These are phyloP conservation scores for Invenusta paracnida DNA, from an alignment of 2,888 invertebrate genomes.

Conservation along the genomic window DNA sequence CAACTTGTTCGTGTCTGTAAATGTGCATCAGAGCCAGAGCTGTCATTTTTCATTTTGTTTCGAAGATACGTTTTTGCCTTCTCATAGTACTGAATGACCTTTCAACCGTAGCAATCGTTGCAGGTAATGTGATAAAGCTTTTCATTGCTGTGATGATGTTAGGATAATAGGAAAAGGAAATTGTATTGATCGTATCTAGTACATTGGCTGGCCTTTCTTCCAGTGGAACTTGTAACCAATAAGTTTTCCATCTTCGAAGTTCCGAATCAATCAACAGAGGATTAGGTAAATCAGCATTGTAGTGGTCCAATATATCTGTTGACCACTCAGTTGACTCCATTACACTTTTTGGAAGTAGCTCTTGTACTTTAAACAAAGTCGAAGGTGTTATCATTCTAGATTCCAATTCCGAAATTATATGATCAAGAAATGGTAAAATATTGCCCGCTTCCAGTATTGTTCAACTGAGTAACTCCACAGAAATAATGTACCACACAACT, in stretches of 20 bases:
- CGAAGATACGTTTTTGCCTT: slow-evolving; percentile 8
- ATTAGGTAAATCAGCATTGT: background rate
- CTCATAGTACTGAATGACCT: background rate
- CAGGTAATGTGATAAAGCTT: background rate
- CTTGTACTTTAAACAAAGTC: background rate
- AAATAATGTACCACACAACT: no score
- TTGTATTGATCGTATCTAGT: slow-evolving; percentile 6
- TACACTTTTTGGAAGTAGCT: background rate
- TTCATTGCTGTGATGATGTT: background rate
- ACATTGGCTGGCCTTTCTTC: background rate
- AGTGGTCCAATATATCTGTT: background rate
- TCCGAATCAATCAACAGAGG: background rate
- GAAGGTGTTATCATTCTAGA: background rate
- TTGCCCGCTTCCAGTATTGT: background rate
- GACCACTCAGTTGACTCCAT: background rate
- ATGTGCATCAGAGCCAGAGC: slow-evolving; percentile 7
- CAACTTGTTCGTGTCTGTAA: background rate
- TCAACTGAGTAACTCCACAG: no score
- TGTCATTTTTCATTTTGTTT: slow-evolving; percentile 13
- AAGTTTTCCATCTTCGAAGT: background rate
- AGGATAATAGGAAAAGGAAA: background rate
- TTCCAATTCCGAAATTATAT: background rate
- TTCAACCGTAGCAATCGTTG: background rate
- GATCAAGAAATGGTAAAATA: slow-evolving; percentile 18
- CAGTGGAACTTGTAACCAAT: background rate